These are phyloP conservation scores for Drosophila leonis DNA, from an alignment of 2,888 invertebrate species.

Conservation along the genomic window DNA sequence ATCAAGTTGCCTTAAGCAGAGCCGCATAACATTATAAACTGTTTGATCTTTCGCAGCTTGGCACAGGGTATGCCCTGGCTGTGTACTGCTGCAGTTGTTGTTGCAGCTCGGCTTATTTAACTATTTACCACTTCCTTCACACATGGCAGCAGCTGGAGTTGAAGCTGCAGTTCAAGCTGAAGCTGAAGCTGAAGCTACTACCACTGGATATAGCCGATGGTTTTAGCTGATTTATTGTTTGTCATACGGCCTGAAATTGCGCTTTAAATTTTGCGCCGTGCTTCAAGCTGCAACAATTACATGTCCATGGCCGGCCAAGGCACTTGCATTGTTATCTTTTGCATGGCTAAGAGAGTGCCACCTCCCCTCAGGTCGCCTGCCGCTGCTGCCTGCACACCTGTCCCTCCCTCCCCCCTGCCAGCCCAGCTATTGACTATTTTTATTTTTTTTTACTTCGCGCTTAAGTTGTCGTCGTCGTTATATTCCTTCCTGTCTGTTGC, in stretches of 20 bases:
- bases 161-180: constrained; percentile 18
- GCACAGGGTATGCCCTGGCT: constrained; percentile 38
- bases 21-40: background rate
- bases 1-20: background rate
- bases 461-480: constrained; percentile 79
- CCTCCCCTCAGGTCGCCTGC: constrained; percentile 1
- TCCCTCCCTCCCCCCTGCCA: background rate
- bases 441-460: constrained; percentile 75
- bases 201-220: constrained; percentile 66
- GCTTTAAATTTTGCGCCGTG: constrained; percentile 77
- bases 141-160: constrained; percentile 53
- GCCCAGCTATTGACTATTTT: constrained; percentile 74
- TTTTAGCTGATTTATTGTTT: constrained; percentile 79
- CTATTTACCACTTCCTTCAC: constrained; percentile 78
- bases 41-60: background rate
- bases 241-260: constrained; percentile 79
- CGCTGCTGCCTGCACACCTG: constrained; percentile 5
- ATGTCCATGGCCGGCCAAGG: constrained; percentile 59
- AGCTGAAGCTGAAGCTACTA: background rate
- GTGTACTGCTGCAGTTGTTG: constrained; percentile 7
- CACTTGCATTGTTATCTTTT: constrained; percentile 82
- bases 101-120: constrained; percentile 68
- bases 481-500: constrained; percentile 78
- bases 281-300: constrained; percentile 75
- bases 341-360: constrained; percentile 60